Base-by-base conservation (phyloP, 2,113 vertebrate genomes). In the Sphaerodactylus townsendi region DNA sequence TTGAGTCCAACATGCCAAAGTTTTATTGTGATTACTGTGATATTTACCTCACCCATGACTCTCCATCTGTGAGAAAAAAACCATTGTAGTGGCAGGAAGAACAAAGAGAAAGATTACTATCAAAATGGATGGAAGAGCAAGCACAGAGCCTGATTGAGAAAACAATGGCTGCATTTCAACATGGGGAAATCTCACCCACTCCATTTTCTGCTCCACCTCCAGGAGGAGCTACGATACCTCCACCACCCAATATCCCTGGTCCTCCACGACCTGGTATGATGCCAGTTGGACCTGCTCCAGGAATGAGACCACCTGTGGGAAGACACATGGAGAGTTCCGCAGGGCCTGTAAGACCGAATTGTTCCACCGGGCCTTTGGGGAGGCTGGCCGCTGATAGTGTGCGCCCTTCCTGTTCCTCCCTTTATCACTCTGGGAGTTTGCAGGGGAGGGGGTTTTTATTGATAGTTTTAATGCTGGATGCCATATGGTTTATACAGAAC, bases 111-210 rank as follows among this genome's bases (percentile, higher is more conserved):
- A 81, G 99, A 99, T 37, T 99, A 99, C 89, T 99, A 99, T 86
- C 99, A 99, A 91, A 99, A 93, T 99, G 99, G 99, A 99, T 99
- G 99, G 99, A 99, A 91, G 99, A 99, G 79, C 99, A 99, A 92
- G 99, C 99, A 2, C 99, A 99, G 95, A 99, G 97, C 94, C 97
- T 99, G 86, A 99, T 99, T 86, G 99, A 99, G 77, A 99, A 99
- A 96, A 99, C 99, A 86, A 99, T 98, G 70, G 98, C 98, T 92
- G 98, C 98, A 59, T 99, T 99, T 93, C 98, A 99, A 93, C 98
- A 99, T 93, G 98, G 98, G 50, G 99, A 99, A 96, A 99, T 99
- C 59, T 98, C 98, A 39, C 98, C 98, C 62, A 98, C 98, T 1
- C 98, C 98, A 0, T 99, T 99, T 93, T 98, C 98, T 17, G 98